Percentiles rank a stretch among this genome's conserved stretches.
Evolutionary conservation across 2,113 vertebrate genomes (phyloP).

Genomic region (Ornithorhynchus anatinus): DNA sequence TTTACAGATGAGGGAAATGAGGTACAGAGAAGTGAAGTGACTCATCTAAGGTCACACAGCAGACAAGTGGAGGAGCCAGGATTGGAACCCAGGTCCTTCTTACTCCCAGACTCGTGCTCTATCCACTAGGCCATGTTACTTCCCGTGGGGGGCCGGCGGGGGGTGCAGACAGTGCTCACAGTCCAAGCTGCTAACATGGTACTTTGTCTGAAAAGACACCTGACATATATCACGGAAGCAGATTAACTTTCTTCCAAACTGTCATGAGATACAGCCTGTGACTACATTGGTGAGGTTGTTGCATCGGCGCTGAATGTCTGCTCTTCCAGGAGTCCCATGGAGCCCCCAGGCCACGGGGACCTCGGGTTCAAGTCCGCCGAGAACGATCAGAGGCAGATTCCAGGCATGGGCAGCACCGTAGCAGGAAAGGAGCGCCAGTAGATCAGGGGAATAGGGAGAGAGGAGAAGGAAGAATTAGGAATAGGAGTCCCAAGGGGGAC

Average conservation of each 20-base stretch:
- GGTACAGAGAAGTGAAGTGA: too few relatives aligned
- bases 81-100: too few relatives aligned
- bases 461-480: constrained; percentile 56
- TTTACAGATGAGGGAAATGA: too few relatives aligned
- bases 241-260: constrained; percentile 41
- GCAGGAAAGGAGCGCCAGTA: background rate
- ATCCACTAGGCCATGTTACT: too few relatives aligned
- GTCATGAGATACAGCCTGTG: constrained; percentile 26
- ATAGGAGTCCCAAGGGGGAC: too few relatives aligned
- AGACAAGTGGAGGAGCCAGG: too few relatives aligned
- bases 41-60: too few relatives aligned
- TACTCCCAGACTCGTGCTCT: too few relatives aligned
- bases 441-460: constrained; percentile 32
- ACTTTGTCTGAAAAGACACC: constrained; percentile 43
- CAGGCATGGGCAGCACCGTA: background rate
- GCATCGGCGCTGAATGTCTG: background rate
- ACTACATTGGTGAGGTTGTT: constrained; percentile 5
- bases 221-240: constrained; percentile 57
- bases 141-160: too few relatives aligned
- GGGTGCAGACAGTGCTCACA: too few relatives aligned
- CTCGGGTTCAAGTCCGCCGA: background rate
- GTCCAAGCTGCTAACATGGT: constrained; percentile 36
- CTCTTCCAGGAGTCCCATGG: background rate
- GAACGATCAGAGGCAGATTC: background rate
- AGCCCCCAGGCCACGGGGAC: background rate